phyloP scores from a whole-genome alignment of 2,888 invertebrate species.

The Megastigmus dorsalis region DNA sequence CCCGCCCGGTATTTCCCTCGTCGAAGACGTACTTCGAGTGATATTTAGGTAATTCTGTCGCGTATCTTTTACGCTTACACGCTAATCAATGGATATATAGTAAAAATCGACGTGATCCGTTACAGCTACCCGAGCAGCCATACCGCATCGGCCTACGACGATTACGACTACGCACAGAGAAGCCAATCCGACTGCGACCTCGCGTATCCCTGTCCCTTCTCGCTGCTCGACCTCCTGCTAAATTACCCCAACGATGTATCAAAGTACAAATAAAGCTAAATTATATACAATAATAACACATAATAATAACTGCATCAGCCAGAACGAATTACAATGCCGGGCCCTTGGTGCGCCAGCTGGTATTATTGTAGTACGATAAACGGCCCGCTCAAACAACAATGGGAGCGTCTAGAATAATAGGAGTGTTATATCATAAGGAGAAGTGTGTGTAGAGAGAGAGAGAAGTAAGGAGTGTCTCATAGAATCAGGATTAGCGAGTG shows the following conservation, averaged over 20 bases:
- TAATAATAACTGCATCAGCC: no score
- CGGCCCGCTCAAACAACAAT: no score
- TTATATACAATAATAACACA: no score
- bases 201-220: constrained; percentile 69
- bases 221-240: constrained; percentile 66
- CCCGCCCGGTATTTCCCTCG: constrained; percentile 79
- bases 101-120: neutral
- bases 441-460: no score
- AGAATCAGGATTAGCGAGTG: no score
- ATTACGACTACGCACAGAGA: constrained; percentile 66
- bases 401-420: no score
- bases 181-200: constrained; percentile 63
- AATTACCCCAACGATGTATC: constrained; percentile 38
- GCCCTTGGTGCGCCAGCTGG: no score
- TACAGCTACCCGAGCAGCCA: constrained; percentile 33
- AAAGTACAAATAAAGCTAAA: constrained; percentile 8
- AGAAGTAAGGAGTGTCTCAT: no score
- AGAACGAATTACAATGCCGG: neutral
- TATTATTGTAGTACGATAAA: no score
- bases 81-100: no score
- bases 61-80: neutral
- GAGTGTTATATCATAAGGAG: no score
- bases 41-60: constrained; percentile 80
- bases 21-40: constrained; percentile 81
- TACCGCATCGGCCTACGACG: constrained; percentile 55